Base-by-base conservation (phyloP, 2,888 invertebrate species). In the Crossocerus cetratus region DNA sequence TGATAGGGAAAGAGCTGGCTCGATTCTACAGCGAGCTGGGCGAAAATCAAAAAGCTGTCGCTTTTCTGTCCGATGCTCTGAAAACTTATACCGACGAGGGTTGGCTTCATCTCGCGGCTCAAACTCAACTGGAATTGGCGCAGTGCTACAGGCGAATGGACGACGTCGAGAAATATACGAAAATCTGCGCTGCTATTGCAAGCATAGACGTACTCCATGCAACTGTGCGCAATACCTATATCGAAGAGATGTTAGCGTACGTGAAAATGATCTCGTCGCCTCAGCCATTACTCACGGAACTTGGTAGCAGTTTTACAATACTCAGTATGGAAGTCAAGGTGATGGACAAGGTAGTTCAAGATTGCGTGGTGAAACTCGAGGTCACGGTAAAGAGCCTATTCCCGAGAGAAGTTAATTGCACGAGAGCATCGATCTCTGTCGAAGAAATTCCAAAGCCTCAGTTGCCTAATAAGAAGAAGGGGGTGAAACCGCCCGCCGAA, bases 1-100 rank as follows among this genome's bases (percentile, higher is more conserved):
- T 96, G 58, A 96, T 98, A 68, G 98, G 98, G 0, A 93, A 95
- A 49, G 96, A 98, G 85, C 91, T 99, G 60, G 98, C 98, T 0
- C 93, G 95, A 23, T 98, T 98, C 89, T 98, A 99, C 90, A 94
- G 96, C 82, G 95, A 95, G 76, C 92, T 96, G 8, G 95, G 95
- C 0, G 96, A 97, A 88, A 95, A 96, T 0, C 94, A 96, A 79
- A 98, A 98, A 89, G 96, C 98, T 0, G 96, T 97, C 3, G 95
- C 96, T 0, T 98, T 98, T 89, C 92, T 98, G 1, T 93, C 94
- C 62, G 98, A 98, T 87, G 94, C 97, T 0, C 91, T 98, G 23
- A 94, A 96, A 64, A 97, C 96, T 3, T 96, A 97, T 83, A 94
- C 95, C 85, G 94, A 95, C 66, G 98, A 98, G 86, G 95, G 95